phyloP scores from a whole-genome alignment of 2,888 invertebrate species.

The Helobdella robusta region DNA sequence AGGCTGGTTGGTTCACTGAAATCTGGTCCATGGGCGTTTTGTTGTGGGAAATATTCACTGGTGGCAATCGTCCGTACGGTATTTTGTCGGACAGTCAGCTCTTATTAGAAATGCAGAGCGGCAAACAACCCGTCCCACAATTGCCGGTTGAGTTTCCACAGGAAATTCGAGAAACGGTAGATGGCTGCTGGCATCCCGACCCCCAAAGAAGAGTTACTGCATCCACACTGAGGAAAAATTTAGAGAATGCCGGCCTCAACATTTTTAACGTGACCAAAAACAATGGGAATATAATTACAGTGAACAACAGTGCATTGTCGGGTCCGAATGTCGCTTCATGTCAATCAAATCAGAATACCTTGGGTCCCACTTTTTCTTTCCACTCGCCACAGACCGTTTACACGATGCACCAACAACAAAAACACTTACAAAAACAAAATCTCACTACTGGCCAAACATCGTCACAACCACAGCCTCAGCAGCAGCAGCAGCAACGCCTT shows the following conservation, averaged over 20 bases:
- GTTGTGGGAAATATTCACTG: slow-evolving; percentile 35
- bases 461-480: not conserved
- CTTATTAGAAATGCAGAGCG: slow-evolving; percentile 1
- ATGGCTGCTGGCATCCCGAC: slow-evolving; percentile 3
- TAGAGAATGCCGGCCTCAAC: not conserved
- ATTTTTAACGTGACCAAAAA: slow-evolving; percentile 8
- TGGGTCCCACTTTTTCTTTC: not conserved
- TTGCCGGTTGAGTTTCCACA: slow-evolving; percentile 5
- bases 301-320: not conserved
- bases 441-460: not conserved
- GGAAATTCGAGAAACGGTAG: slow-evolving; percentile 1
- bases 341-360: not conserved
- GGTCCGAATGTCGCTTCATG: not conserved
- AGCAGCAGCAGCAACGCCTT: not conserved
- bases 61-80: slow-evolving; percentile 32
- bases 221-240: not conserved
- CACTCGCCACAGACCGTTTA: not conserved
- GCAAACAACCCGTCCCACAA: slow-evolving; percentile 5
- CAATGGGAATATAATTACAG: not conserved
- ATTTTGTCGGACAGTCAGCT: slow-evolving; percentile 32
- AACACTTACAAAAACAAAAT: slow-evolving; percentile 1
- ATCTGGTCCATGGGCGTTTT: slow-evolving; percentile 35
- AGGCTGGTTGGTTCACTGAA: slow-evolving; percentile 33
- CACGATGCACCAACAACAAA: not conserved
- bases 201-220: not conserved